Conservation (phyloP, 2,888 invertebrate species). For the Nymphalis c-album region DNA sequence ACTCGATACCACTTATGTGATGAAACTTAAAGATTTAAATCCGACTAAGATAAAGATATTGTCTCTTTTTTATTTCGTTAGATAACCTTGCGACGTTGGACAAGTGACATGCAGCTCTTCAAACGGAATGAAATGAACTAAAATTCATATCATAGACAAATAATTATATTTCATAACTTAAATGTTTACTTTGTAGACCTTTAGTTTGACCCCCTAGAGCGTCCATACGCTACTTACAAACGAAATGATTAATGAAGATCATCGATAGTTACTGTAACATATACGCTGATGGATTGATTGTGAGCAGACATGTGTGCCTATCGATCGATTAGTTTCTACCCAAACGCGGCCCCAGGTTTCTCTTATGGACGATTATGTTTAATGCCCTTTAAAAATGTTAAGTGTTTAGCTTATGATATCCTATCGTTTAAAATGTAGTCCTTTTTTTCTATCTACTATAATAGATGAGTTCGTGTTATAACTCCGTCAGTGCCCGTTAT, state of each 20-base stretch:
- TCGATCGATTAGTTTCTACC: slow-evolving; percentile 77
- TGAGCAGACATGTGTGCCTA: slow-evolving; percentile 70
- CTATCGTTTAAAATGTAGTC: slow-evolving; percentile 52
- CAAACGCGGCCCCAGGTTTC: slow-evolving; percentile 60
- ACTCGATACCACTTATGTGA: slow-evolving; percentile 31
- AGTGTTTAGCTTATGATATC: slow-evolving; percentile 57
- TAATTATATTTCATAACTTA: slow-evolving; percentile 54
- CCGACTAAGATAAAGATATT: slow-evolving; percentile 46
- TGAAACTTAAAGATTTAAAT: slow-evolving; percentile 27
- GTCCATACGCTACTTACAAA: slow-evolving; percentile 71
- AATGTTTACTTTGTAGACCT: slow-evolving; percentile 57
- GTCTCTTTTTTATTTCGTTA: slow-evolving; percentile 30
- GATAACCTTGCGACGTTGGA: slow-evolving; percentile 36
- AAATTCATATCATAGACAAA: slow-evolving; percentile 11
- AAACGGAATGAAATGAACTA: slow-evolving; percentile 30
- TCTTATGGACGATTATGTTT: slow-evolving; percentile 74
- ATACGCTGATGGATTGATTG: slow-evolving; percentile 80
- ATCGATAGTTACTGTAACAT: slow-evolving; percentile 77
- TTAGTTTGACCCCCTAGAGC: slow-evolving; percentile 70
- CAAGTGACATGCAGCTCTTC: slow-evolving; percentile 32
- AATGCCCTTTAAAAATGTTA: slow-evolving; percentile 74
- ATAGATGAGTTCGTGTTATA: slow-evolving; percentile 53
- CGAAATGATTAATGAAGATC: slow-evolving; percentile 79
- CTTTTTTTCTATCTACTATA: slow-evolving; percentile 54
- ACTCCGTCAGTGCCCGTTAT: slow-evolving; percentile 49